These are phyloP conservation scores for Megalops cyprinoides DNA, from an alignment of 2,797 vertebrate genomes.

Conservation along the genomic window DNA sequence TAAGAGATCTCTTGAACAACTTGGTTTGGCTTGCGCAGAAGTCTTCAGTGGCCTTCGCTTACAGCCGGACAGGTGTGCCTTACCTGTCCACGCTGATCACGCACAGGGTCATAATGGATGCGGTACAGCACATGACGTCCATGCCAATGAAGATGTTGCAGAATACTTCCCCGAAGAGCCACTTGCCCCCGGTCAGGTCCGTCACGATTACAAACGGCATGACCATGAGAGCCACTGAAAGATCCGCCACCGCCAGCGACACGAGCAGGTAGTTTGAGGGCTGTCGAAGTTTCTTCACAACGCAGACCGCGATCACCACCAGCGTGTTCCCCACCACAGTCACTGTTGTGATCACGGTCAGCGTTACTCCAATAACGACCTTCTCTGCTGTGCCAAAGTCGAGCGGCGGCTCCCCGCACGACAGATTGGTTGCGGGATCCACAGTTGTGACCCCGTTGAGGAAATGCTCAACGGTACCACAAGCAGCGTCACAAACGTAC, in stretches of 20 bases:
- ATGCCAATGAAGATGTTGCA: slow-evolving; percentile 83
- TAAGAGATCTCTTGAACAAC: too few relatives aligned
- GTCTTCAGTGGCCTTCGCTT: too few relatives aligned
- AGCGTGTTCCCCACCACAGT: slow-evolving; percentile 82
- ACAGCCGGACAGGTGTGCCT: too few relatives aligned
- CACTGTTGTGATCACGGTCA: slow-evolving; percentile 77
- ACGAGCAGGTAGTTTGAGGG: slow-evolving; percentile 82
- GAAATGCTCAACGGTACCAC: slow-evolving; percentile 68
- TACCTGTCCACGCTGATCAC: slow-evolving; percentile 84
- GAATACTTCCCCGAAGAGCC: slow-evolving; percentile 81
- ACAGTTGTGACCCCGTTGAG: slow-evolving; percentile 59
- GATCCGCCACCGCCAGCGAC: slow-evolving; percentile 78
- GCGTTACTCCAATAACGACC: slow-evolving; percentile 76
- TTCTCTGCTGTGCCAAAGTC: slow-evolving; percentile 74
- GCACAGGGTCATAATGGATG: slow-evolving; percentile 82
- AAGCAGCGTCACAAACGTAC: slow-evolving; percentile 70
- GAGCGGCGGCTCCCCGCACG: slow-evolving; percentile 72
- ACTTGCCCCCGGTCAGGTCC: slow-evolving; percentile 80
- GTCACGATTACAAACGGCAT: slow-evolving; percentile 84
- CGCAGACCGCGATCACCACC: slow-evolving; percentile 79
- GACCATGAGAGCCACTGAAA: slow-evolving; percentile 77
- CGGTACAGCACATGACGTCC: slow-evolving; percentile 85
- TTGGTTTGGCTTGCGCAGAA: too few relatives aligned
- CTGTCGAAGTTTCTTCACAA: slow-evolving; percentile 80
- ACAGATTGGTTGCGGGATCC: slow-evolving; percentile 75